These are phyloP conservation scores for Drosophila subquinaria DNA, from an alignment of 2,888 invertebrate species.

Conservation along the genomic window DNA sequence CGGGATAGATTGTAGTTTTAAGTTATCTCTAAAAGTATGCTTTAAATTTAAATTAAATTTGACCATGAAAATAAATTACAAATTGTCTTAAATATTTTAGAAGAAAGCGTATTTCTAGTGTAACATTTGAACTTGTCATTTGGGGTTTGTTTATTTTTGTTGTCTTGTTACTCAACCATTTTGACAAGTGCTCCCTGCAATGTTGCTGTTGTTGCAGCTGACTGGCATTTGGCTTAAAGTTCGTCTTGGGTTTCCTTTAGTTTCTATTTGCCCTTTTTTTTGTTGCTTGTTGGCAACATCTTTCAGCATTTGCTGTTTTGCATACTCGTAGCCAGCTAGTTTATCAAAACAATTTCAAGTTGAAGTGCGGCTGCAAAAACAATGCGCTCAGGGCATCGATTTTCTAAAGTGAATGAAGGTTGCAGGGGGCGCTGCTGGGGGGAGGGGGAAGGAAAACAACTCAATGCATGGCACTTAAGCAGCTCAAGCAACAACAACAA, in stretches of 20 bases:
- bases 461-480: constrained; percentile 79
- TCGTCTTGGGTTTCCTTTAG: constrained; percentile 38
- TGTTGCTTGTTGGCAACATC: constrained; percentile 7
- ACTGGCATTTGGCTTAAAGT: constrained; percentile 72
- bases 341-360: constrained; percentile 81
- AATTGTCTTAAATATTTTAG: not conserved
- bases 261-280: constrained; percentile 20
- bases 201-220: constrained; percentile 55
- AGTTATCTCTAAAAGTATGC: too few species aligned
- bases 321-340: constrained; percentile 64
- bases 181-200: constrained; percentile 62
- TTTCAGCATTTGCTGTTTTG: constrained; percentile 52
- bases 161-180: constrained; percentile 30
- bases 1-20: too few species aligned
- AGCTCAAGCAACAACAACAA: constrained; percentile 60
- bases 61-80: not conserved
- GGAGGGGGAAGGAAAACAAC: constrained; percentile 69
- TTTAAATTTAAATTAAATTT: too few species aligned
- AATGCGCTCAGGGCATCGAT: constrained; percentile 65
- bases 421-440: constrained; percentile 10
- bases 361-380: constrained; percentile 79
- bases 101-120: not conserved
- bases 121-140: not conserved
- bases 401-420: constrained; percentile 54
- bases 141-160: constrained; percentile 9